Base-by-base conservation (phyloP, 2,888 invertebrate genomes). In the Argyresthia albistria region DNA sequence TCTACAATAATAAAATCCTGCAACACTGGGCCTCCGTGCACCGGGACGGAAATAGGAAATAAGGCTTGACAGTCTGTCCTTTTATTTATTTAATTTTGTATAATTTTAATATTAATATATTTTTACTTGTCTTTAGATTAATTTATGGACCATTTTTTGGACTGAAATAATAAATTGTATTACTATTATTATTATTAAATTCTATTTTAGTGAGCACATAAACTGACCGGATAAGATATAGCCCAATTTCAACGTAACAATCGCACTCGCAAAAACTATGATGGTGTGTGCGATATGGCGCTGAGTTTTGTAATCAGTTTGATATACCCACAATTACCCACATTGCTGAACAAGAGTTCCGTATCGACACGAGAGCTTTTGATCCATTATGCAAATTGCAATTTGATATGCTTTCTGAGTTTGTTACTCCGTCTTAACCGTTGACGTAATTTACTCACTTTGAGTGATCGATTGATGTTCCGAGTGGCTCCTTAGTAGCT, bases 301-400 rank as follows among this genome's bases (percentile, higher is more conserved):
- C 25, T 25, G 25, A 25, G 25, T 25, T 47, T 12, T 47, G 12
- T 35, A 36, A 12, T 8, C 25, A 8, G 12, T 12, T 2, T 35
- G 37, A 15, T 11, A 16, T 46, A 46, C 10, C 8, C 16, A 46
- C 46, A 9, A 6, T 9, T 46, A 16, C 39, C n/a, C n/a, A n/a
- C n/a, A n/a, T 11, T 39, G 39, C 39, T 39, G 10, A 6, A 39
- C 25, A 25, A 25, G 25, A 25, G 25, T 25, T 4, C 25, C 2
- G 25, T 46, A 74, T 78, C 72, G 70, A 66, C 65, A 67, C 69
- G 73, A 70, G 72, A 73, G 77, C 74, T 72, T 75, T 72, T 76
- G 72, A 66, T 69, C 69, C 73, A 76, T 76, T 79, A 79, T 78
- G 77, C 71, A 79, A 78, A 80, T 77, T 73, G 70, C 68, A 72